These are phyloP conservation scores for Loripinus fragilis DNA, from an alignment of 2,888 invertebrate genomes.

Conservation along the genomic window DNA sequence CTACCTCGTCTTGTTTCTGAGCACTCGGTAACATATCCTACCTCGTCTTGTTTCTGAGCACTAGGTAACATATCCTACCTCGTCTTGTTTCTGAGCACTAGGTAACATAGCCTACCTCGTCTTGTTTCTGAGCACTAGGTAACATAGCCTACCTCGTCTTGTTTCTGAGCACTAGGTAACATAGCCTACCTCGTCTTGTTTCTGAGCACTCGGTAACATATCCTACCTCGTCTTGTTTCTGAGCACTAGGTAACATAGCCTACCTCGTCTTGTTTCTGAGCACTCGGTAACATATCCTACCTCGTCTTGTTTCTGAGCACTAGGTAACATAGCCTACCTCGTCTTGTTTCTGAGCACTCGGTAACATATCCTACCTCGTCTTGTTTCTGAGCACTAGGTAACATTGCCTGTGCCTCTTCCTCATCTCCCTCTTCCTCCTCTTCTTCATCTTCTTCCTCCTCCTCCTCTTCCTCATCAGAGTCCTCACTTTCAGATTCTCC, in stretches of 20 bases:
- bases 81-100: too few species aligned
- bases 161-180: too few species aligned
- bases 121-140: too few species aligned
- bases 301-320: not conserved
- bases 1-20: not conserved
- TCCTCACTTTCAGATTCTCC: constrained; percentile 84
- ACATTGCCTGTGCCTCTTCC: constrained; percentile 23
- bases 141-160: too few species aligned
- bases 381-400: not conserved
- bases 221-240: too few species aligned
- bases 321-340: not conserved
- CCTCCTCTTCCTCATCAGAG: constrained; percentile 85
- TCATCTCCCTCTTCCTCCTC: constrained; percentile 42
- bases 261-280: not conserved
- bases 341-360: too few species aligned
- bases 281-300: too few species aligned
- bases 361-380: constrained; percentile 2
- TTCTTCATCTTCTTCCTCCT: constrained; percentile 80
- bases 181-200: too few species aligned
- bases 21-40: not conserved
- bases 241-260: not conserved
- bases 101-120: too few species aligned
- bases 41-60: not conserved
- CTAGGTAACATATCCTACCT: not conserved
- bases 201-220: too few species aligned